Evolutionary conservation across 2,113 vertebrate genomes (phyloP).

Genomic region (Leptosomus discolor): DNA sequence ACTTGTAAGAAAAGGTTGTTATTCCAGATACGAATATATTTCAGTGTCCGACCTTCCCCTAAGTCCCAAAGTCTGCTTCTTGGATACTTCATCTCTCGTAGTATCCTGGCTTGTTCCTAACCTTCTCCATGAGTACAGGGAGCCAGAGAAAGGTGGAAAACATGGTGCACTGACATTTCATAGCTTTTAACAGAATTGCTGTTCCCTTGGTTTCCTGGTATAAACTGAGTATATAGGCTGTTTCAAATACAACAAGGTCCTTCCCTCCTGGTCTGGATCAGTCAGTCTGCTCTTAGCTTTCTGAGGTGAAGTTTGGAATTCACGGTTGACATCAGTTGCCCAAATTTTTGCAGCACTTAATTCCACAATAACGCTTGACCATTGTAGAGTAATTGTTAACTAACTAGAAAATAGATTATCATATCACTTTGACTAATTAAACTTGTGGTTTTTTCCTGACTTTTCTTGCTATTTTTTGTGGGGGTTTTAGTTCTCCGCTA

Average conservation of each 20-base stretch:
- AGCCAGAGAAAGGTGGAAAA: neutral
- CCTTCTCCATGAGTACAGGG: neutral
- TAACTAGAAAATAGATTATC: neutral
- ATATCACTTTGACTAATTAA: neutral
- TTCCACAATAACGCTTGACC: neutral
- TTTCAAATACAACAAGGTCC: neutral
- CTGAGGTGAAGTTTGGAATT: neutral
- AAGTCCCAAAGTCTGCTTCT: neutral
- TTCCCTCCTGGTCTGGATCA: neutral
- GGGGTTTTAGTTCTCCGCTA: neutral
- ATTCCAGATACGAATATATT: neutral
- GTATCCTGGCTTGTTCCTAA: neutral
- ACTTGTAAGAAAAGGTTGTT: neutral
- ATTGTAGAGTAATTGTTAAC: neutral
- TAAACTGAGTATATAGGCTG: neutral
- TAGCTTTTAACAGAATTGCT: neutral
- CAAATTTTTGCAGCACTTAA: neutral
- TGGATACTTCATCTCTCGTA: neutral
- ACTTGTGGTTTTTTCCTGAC: fast-evolving
- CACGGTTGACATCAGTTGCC: neutral
- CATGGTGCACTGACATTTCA: neutral
- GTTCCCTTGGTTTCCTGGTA: neutral
- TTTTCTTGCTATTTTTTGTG: neutral
- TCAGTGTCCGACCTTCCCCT: neutral
- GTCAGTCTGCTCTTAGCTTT: neutral